These are phyloP conservation scores for Panagrolaimus sp. DNA, from an alignment of 1,140 invertebrate species.

Conservation along the genomic window DNA sequence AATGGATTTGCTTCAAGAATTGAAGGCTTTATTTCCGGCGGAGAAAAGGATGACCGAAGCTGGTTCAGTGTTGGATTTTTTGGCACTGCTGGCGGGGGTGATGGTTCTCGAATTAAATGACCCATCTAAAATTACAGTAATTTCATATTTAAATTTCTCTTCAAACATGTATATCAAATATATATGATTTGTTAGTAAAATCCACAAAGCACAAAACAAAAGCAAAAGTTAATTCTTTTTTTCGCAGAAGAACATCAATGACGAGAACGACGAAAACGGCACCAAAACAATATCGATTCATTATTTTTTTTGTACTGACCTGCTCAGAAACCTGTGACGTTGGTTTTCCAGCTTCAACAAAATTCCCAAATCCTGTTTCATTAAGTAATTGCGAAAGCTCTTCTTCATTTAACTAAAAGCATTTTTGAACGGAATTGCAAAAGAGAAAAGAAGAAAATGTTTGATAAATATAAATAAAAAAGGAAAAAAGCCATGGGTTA, in stretches of 20 bases:
- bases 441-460: no score
- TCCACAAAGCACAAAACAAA: constrained; percentile 2
- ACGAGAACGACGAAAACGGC: background rate
- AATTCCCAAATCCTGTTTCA: constrained; percentile 41
- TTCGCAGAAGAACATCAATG: constrained; percentile 1
- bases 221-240: background rate
- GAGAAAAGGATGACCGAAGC: constrained; percentile 46
- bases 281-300: background rate
- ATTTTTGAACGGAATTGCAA: no score
- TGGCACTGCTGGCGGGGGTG: constrained; percentile 18
- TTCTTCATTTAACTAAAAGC: constrained; percentile 47
- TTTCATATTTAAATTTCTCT: no score
- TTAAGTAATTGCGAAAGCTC: constrained; percentile 45
- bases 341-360: constrained; percentile 23
- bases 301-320: constrained; percentile 16
- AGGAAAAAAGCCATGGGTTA: constrained; percentile 35
- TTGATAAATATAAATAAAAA: constrained; percentile 5
- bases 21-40: constrained; percentile 30
- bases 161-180: no score
- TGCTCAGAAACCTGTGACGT: constrained; percentile 8
- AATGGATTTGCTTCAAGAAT: background rate
- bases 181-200: background rate
- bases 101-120: constrained; percentile 19
- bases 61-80: constrained; percentile 47
- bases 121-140: background rate